Evolutionary conservation across 2,113 vertebrate species (phyloP).

Genomic region (Dicentrarchus labrax): DNA sequence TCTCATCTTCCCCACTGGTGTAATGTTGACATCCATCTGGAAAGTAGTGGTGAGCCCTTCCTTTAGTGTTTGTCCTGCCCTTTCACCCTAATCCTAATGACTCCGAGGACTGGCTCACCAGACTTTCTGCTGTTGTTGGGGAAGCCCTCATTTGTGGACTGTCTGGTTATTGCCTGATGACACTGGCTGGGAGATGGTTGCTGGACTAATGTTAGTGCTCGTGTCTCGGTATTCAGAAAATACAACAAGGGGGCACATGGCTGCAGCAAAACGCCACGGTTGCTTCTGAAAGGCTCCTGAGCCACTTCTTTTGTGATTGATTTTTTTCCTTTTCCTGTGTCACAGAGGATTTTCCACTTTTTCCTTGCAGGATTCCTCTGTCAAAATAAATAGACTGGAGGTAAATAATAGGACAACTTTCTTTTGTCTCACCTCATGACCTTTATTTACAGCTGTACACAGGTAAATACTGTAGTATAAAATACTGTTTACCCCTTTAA

Average conservation of each 20-base stretch:
- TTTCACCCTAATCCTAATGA: neutral
- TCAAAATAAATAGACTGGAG: neutral
- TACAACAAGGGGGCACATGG: neutral
- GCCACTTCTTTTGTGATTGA: neutral
- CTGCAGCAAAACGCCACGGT: neutral
- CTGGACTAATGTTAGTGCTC: neutral
- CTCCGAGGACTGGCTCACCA: neutral
- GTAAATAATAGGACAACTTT: neutral
- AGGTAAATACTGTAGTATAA: neutral
- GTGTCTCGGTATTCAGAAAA: too few relatives aligned
- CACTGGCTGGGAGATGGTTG: neutral
- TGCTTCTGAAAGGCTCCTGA: neutral
- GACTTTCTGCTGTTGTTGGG: neutral
- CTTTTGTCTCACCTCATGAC: neutral
- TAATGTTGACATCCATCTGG: neutral
- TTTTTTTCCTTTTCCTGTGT: neutral
- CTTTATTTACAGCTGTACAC: too few relatives aligned
- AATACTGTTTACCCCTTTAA: neutral
- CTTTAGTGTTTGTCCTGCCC: neutral
- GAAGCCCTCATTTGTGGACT: neutral
- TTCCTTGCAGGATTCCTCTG: neutral
- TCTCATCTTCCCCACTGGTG: neutral
- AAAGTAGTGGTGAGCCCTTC: neutral
- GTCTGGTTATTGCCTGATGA: neutral
- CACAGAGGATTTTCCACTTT: neutral